Base-by-base conservation (phyloP, 1,140 invertebrate species). In the Achatina immaculata region DNA sequence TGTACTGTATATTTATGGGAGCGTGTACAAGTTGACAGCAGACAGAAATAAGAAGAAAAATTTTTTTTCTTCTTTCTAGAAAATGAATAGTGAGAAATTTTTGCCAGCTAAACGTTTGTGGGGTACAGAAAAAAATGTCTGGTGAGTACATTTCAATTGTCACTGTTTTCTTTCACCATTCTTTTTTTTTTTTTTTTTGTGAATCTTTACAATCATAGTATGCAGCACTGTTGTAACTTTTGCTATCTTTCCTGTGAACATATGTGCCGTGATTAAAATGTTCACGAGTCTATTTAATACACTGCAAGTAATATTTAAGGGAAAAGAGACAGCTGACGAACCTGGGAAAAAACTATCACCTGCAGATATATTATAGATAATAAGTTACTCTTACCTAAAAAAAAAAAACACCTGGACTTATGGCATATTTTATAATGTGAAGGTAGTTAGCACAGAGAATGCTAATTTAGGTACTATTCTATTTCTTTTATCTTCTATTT, bases 91-190 rank as follows among this genome's bases (percentile, higher is more conserved):
- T 0, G 55, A 78, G 43, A 90, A 90, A 82, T 51, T 86, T 69
- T 81, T 75, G 9, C 76, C 84, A 45, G 84, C 89, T 19, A 83
- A 87, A 69, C 79, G 88, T 28, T 83, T 89, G 42, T 83, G 81
- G 34, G 89, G 89, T 72, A 87, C 85, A 24, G 89, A 90, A 78
- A 87, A 86, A 48, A 90, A 89, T 85, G 84, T 90, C 21, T 90
- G 88, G 88, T 90, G 80, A 85, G 83, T 45, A 21, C 42, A n/a
- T 24, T 34, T 28, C 40, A 7, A 24, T 19, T 55, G 71, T 36
- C 0, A 36, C n/a, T 31, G 21, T 19, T 58, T 31, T 38, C 58
- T 31, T 14, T 43, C 1, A 34, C 16, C 38, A 16, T 31, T 72
- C 11, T 7, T 14, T 21, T 40, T 19, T 48, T 24, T 24, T 48